Conservation (phyloP, 2,113 vertebrate genomes). For the Cichladusa arquata region DNA sequence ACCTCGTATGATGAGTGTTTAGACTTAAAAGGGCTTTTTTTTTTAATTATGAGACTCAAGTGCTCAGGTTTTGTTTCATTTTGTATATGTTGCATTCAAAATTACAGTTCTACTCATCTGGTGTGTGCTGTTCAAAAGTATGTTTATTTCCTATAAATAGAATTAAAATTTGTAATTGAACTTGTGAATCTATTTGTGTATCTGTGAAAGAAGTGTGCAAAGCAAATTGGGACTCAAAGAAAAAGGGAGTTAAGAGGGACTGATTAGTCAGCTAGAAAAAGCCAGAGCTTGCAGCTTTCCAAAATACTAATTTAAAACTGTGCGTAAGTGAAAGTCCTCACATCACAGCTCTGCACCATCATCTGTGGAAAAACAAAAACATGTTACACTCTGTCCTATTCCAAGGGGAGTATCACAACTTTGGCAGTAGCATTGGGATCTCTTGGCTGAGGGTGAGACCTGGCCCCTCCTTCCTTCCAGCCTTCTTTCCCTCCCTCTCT, state of each 20-base stretch:
- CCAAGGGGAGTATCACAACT: not conserved
- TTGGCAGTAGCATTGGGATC: not conserved
- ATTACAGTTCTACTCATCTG: constrained; percentile 31
- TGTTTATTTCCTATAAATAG: constrained; percentile 75
- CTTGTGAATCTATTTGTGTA: constrained; percentile 54
- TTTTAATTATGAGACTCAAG: not conserved
- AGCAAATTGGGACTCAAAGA: constrained; percentile 33
- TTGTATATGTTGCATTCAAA: not conserved
- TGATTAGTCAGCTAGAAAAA: constrained; percentile 51
- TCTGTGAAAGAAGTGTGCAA: constrained; percentile 23
- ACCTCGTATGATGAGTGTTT: constrained; percentile 95
- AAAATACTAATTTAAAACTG: constrained; percentile 22
- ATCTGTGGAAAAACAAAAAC: constrained; percentile 69
- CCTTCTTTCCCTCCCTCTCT: not conserved
- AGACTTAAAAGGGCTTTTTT: not conserved
- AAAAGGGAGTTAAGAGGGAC: constrained; percentile 35
- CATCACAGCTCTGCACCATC: constrained; percentile 70
- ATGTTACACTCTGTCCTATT: not conserved
- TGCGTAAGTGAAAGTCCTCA: not conserved
- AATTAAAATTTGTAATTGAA: constrained; percentile 73
- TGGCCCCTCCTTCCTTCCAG: not conserved
- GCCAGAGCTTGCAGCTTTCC: constrained; percentile 29
- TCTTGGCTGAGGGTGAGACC: not conserved
- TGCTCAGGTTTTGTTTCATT: not conserved
- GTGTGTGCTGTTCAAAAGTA: constrained; percentile 45